These are phyloP conservation scores for Microplitis demolitor DNA, from an alignment of 1,140 invertebrate species.

Conservation along the genomic window DNA sequence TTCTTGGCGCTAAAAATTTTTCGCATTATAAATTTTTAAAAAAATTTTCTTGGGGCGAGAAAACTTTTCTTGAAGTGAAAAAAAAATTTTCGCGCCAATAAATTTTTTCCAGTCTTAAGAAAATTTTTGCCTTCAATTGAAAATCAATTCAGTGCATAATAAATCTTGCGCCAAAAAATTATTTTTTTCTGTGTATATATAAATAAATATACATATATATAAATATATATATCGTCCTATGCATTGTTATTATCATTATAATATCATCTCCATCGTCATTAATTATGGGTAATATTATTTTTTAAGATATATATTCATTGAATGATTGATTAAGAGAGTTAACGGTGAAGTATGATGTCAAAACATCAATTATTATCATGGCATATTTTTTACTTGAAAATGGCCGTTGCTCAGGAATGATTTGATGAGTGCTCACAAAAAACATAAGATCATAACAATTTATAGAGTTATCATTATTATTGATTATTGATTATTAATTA, in stretches of 20 bases:
- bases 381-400: slow-evolving; percentile 53
- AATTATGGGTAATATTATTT: slow-evolving; percentile 1
- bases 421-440: slow-evolving; percentile 13
- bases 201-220: neutral
- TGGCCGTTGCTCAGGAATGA: slow-evolving; percentile 40
- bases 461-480: slow-evolving; percentile 15
- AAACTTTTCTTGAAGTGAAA: no score
- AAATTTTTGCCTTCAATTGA: no score
- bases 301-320: neutral
- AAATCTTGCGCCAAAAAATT: no score
- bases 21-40: no score
- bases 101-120: no score
- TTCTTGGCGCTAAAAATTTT: no score
- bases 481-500: neutral
- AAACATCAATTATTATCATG: slow-evolving; percentile 34
- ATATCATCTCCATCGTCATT: slow-evolving; percentile 8
- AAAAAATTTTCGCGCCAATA: no score
- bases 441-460: slow-evolving; percentile 1
- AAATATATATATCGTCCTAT: neutral
- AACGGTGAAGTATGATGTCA: slow-evolving; percentile 9
- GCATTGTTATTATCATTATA: neutral
- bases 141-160: no score
- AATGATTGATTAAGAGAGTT: slow-evolving; percentile 1
- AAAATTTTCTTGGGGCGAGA: no score
- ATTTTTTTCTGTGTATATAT: no score